Evolutionary conservation across 2,888 invertebrate genomes (phyloP), one percentile per base, ranked within the genome.

Genomic region (Rhorus exstirpatorius): DNA sequence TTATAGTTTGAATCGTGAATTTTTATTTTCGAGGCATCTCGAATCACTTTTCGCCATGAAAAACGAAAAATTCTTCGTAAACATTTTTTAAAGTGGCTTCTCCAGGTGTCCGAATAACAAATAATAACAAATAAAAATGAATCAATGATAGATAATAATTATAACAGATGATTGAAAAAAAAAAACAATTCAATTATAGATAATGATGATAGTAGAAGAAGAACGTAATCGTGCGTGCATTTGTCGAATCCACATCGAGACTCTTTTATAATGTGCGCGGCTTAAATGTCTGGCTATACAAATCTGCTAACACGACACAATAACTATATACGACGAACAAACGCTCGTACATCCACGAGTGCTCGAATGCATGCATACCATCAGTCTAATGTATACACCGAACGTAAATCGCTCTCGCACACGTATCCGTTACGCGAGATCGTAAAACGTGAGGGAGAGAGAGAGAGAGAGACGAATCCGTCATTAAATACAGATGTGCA

Each of bases 351-450:
- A 75, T 80, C 61, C 31, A 51, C 14, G 67, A 63, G 80, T 49
- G 24, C 24, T 24, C 44, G 63, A 68, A 70, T 55, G 38, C 53
- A 21, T 68, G 61, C 71, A 81, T 72, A 71, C 70, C 70, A 81
- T 65, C 58, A 70, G 14, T 1, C 31, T 49, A 10, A 19, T 38
- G 58, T 44, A 71, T 67, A 80, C 68, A 75, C 44, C 12, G 41
- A 74, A 63, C 53, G 63, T 75, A 63, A 63, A 75, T 70, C 79
- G 74, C 31, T 61, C 38, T 21, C 63, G 21, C 35, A 71, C 68
- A 71, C 68, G 72, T 53, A 68, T 74, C 67, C 58, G 79, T 74
- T 53, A 60, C 79, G 17, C 74, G 67, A 74, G 26, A 44, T 1
- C 17, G 17, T 10, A 84, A 65, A 65, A 65, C 46, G 67, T 51